Evolutionary conservation across 2,888 invertebrate species (phyloP).

Genomic region (Tryphoninae sp.): DNA sequence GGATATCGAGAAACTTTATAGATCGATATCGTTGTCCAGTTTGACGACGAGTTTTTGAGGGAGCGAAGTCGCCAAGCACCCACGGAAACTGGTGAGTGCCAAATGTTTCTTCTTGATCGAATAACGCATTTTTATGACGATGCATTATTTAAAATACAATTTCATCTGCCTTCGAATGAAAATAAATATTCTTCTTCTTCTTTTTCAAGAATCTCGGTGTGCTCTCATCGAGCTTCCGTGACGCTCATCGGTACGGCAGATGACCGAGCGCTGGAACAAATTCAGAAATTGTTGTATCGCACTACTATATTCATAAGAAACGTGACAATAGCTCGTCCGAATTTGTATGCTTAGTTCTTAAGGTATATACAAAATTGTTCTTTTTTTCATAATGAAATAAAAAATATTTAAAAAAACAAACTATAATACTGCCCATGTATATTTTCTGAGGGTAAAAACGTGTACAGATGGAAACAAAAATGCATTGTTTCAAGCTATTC

Average conservation of each 20-base stretch:
- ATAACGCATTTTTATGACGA: not conserved
- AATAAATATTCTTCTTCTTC: slow-evolving; percentile 17
- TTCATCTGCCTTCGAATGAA: not conserved
- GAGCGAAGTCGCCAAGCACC: slow-evolving; percentile 64
- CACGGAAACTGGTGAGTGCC: slow-evolving; percentile 66
- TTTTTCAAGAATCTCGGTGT: slow-evolving; percentile 68
- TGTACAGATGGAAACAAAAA: slow-evolving; percentile 44
- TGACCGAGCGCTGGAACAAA: slow-evolving; percentile 28
- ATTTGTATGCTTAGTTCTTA: slow-evolving; percentile 50
- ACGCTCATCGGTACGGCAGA: not conserved
- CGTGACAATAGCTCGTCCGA: slow-evolving; percentile 34
- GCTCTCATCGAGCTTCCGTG: slow-evolving; percentile 61
- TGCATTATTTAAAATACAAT: not conserved
- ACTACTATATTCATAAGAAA: slow-evolving; percentile 56
- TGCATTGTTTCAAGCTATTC: slow-evolving; percentile 29
- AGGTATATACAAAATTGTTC: slow-evolving; percentile 38
- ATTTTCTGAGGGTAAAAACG: slow-evolving; percentile 45
- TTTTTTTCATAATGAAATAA: slow-evolving; percentile 17
- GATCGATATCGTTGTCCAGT: slow-evolving; percentile 68
- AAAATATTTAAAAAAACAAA: not conserved
- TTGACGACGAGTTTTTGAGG: slow-evolving; percentile 64
- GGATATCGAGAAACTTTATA: slow-evolving; percentile 78
- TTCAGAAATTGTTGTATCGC: slow-evolving; percentile 41
- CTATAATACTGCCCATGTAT: not conserved
- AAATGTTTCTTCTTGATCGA: slow-evolving; percentile 10